phyloP scores from a whole-genome alignment of 2,888 invertebrate species.

The Epicampocera succincta region DNA sequence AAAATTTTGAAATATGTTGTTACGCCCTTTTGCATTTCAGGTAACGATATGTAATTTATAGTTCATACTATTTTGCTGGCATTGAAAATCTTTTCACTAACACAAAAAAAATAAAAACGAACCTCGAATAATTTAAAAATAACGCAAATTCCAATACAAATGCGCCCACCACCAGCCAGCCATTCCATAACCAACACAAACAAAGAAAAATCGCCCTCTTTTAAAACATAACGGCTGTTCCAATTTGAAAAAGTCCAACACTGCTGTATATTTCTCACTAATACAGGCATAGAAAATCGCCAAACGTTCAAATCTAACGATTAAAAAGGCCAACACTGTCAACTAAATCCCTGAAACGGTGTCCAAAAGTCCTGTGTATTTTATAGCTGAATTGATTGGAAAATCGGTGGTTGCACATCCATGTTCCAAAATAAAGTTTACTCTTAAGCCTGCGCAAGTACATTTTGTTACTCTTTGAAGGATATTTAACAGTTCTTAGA shows the following conservation, averaged over 20 bases:
- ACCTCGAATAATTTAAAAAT: constrained; percentile 1
- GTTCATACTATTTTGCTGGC: no score
- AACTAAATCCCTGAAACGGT: not conserved
- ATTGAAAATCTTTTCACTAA: not conserved
- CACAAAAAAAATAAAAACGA: not conserved
- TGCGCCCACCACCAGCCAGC: not conserved
- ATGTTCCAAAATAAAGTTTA: not conserved
- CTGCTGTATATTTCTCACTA: constrained; percentile 18
- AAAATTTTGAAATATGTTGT: no score
- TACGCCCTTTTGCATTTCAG: no score
- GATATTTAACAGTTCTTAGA: constrained; percentile 26
- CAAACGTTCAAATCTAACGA: constrained; percentile 38
- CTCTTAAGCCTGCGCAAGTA: constrained; percentile 35
- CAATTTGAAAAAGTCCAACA: constrained; percentile 6
- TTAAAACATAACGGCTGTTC: constrained; percentile 31
- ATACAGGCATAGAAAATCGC: constrained; percentile 34
- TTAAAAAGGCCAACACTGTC: constrained; percentile 27
- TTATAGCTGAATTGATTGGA: not conserved
- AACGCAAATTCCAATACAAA: not conserved
- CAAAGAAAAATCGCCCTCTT: constrained; percentile 16
- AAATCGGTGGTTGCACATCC: not conserved
- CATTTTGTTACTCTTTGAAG: not conserved
- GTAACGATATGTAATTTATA: no score
- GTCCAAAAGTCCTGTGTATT: not conserved
- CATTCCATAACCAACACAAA: constrained; percentile 5